phyloP scores from a whole-genome alignment of 2,888 invertebrate species.

The Lasioglossum morio region DNA sequence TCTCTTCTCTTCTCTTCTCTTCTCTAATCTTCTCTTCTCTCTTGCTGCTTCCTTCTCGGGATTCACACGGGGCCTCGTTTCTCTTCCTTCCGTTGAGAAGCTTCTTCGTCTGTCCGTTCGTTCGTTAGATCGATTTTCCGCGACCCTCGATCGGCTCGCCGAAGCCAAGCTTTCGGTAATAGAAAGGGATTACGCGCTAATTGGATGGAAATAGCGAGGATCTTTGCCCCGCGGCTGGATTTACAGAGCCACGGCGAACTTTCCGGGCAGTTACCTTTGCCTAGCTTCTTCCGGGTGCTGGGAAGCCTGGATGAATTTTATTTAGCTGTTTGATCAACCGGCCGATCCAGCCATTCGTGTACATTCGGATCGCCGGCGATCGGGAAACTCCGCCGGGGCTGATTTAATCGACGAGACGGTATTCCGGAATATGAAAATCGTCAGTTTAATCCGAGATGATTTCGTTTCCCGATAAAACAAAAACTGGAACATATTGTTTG shows the following conservation, averaged over 20 bases:
- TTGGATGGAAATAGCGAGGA: conserved; percentile 61
- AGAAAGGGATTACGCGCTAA: conserved; percentile 61
- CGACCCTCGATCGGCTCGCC: conserved; percentile 31
- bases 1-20: too few relatives aligned
- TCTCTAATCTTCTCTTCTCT: background rate
- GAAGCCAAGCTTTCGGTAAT: conserved; percentile 47
- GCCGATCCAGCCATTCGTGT: conserved; percentile 3
- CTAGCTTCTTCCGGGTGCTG: conserved; percentile 1
- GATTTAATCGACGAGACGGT: background rate
- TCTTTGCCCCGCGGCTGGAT: conserved; percentile 48
- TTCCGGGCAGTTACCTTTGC: conserved; percentile 7
- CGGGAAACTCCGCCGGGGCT: background rate
- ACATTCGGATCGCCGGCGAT: background rate
- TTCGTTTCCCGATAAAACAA: too few relatives aligned
- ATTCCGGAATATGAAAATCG: background rate
- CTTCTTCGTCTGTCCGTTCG: conserved; percentile 40
- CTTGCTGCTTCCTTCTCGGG: background rate
- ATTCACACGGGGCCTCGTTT: background rate
- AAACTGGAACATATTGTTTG: too few relatives aligned
- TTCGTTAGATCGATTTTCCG: conserved; percentile 46
- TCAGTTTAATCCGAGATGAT: too few relatives aligned
- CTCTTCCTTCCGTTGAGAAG: background rate
- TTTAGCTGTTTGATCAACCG: conserved; percentile 10
- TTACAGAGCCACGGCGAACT: conserved; percentile 29
- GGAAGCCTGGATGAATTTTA: conserved; percentile 5